Evolutionary conservation across 2,113 vertebrate genomes (phyloP), one percentile per base, ranked within the genome.

Genomic region (Apteryx mantelli): DNA sequence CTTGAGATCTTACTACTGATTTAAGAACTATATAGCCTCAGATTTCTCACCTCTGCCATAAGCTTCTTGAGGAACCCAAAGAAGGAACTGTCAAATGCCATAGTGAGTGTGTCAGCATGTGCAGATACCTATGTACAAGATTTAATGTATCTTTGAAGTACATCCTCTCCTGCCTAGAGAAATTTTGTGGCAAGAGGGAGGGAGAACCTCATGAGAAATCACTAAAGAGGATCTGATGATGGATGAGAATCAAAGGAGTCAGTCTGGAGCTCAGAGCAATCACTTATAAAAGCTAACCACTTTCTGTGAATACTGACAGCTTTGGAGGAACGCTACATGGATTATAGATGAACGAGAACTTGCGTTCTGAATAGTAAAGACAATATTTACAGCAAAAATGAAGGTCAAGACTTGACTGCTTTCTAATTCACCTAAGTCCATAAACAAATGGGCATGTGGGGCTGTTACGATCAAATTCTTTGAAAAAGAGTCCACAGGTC

Each of bases 211-310:
- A 18, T 26, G 65, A 95, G 86, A 89, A 91, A 92, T 86, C 84
- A 74, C 50, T 69, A 36, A 73, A 77, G 38, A 80, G 14, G n/a
- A 63, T 91, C 58, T 80, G 89, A 55, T 88, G 86, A 77, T 68
- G 58, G 78, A 61, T 85, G 58, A 88, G 70, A 93, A 96, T 93
- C 56, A 92, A 89, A 92, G 34, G 63, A 93, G 75, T 73, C 73
- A 63, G 63, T 66, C 63, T 63, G 64, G 50, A 93, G 63, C 81
- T 82, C 1, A 4, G 30, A 24, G 48, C 34, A 77, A 46, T 64
- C 6, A 34, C 71, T 95, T 88, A 58, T 58, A 82, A 76, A 79
- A 92, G 74, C 75, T 46, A 92, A 84, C 22, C 36, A 13, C 58
- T 92, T 64, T 80, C 53, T 70, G 22, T 66, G 84, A 80, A 77